Evolutionary conservation across 2,113 vertebrate species (phyloP), one percentile per base, ranked within the genome.

Genomic region (Cavia porcellus): DNA sequence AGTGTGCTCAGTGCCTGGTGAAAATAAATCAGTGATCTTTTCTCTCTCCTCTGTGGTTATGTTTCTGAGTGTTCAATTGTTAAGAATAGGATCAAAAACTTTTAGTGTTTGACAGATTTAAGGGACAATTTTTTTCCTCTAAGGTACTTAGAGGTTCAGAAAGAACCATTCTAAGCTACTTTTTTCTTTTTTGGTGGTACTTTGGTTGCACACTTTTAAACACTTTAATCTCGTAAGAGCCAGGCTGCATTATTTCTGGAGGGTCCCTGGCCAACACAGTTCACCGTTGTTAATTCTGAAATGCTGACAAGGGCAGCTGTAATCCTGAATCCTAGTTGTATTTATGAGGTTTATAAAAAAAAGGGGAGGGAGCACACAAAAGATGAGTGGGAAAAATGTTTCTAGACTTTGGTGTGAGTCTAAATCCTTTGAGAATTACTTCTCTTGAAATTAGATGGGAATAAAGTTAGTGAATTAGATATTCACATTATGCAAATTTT

Each of bases 231-330:
- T 22, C 9, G 42, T 57, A 66, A 95, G 88, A 80, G 89, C 92
- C 45, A 94, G 70, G 30, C 92, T 86, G 90, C 42, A 32, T 94
- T 94, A 82, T 94, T 95, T 95, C 35, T 55, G 52, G 12, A 35
- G 35, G 52, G 24, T 96, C 97, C 55, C n/a, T 10, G 93, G 62
- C 81, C 86, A 61, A 2, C 28, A 61, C 57, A 72, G 59, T 92
- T 92, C 17, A 87, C 95, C 89, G 89, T 50, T 87, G 79, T 62
- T 79, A 92, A 86, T 97, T 96, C 77, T 95, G 96, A 89, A 97
- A 93, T 38, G 3, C n/a, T 89, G 0, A 72, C 77, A 92, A 90
- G 93, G 92, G 59, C 62, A 93, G 57, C 88, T 98, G 59, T 93
- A 24, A 50, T 96, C 86, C 45, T 12, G 64, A 95, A 45, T 95